Evolutionary conservation across 2,888 invertebrate species (phyloP), one percentile per base, ranked within the genome.

Genomic region (Cataglyphis livida): DNA sequence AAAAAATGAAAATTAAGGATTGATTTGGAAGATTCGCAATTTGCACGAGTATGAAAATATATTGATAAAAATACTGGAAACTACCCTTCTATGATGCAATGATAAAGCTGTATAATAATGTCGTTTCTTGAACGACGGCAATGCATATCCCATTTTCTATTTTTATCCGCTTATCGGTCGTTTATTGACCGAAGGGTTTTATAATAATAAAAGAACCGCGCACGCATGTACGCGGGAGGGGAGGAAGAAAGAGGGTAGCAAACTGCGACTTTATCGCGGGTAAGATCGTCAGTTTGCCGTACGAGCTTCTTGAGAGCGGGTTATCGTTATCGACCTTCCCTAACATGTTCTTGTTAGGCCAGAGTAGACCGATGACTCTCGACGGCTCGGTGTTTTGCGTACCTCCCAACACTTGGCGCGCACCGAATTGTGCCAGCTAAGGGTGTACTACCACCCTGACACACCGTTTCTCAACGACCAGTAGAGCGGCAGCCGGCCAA

Each of bases 371-470:
- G 38, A 74, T 28, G 75, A 59, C 44, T 59, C 32, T 79, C 18
- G 25, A 7, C 59, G 25, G 28, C n/a, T 25, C 21, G 15, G 28
- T 68, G 71, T 59, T 79, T 51, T n/a, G 51, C n/a, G n/a, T 51
- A n/a, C 28, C 38, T 25, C 12, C 81, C 51, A 65, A 78, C 57
- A 59, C 84, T 87, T 82, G 4, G 54, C 70, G 48, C 70, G 84
- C 75, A n/a, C 61, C 68, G 62, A 82, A 64, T 85, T 81, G 82
- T 83, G 82, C 61, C 70, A 70, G 83, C 82, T 51, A 81, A 90
- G 89, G 92, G 90, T 91, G 91, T 89, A 64, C 21, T 68, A 84
- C 62, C 75, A 66, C 61, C 35, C 61, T 82, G 51, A 76, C 66
- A 64, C 32, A 15, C n/a, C 78, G 32, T 25, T 75, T 64, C 81